Conservation (phyloP, 2,888 invertebrate genomes). For the Noctua fimbriata region DNA sequence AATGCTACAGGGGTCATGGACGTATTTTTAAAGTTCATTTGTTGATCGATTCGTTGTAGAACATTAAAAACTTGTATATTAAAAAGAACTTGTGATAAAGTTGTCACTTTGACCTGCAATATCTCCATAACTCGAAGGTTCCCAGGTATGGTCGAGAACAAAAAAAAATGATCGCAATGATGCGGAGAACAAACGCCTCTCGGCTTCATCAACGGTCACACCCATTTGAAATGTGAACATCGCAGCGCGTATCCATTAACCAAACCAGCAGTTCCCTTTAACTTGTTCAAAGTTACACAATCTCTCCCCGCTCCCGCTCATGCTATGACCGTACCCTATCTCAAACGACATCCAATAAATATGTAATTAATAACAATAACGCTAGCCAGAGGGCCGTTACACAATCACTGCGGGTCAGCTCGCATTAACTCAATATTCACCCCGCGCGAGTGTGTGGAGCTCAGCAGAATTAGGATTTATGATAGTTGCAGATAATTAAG, state of each 20-base stretch:
- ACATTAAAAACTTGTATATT: not conserved
- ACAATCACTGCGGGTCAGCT: slow-evolving; percentile 65
- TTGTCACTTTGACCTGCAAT: too few relatives aligned
- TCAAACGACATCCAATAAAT: slow-evolving; percentile 59
- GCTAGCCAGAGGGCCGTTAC: slow-evolving; percentile 46
- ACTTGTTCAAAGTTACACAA: not conserved
- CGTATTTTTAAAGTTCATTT: too few relatives aligned
- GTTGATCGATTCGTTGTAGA: too few relatives aligned
- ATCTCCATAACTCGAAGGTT: too few relatives aligned
- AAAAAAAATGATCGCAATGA: too few relatives aligned
- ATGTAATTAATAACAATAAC: slow-evolving; percentile 62
- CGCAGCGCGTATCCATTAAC: too few relatives aligned
- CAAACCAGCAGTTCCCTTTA: not conserved
- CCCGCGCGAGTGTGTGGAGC: slow-evolving; percentile 5
- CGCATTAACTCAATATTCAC: slow-evolving; percentile 36
- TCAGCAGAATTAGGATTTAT: slow-evolving; percentile 48
- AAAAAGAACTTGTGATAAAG: not conserved
- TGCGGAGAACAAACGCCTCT: too few relatives aligned
- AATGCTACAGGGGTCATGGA: too few relatives aligned
- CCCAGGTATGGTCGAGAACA: too few relatives aligned
- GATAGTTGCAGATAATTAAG: slow-evolving; percentile 34
- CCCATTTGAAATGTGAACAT: not conserved
- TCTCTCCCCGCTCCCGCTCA: slow-evolving; percentile 28
- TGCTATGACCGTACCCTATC: not conserved
- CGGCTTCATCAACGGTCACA: too few relatives aligned